Conservation (phyloP, 2,888 invertebrate genomes). For the Epinotia brunnichana region DNA sequence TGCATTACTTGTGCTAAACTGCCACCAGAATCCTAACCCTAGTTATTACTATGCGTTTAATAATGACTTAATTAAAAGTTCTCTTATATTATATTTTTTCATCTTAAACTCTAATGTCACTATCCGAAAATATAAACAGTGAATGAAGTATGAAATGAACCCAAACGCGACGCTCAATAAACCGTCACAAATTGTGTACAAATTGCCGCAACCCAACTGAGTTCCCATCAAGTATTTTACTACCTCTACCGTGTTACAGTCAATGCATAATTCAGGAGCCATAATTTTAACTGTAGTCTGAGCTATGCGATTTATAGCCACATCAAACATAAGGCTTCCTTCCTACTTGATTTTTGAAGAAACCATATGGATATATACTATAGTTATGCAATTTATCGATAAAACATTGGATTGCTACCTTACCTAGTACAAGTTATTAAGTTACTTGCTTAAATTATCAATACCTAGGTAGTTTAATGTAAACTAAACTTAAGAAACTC, state of each 20-base stretch:
- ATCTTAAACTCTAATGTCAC: neutral
- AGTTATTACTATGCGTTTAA: too few relatives aligned
- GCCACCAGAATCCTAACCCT: too few relatives aligned
- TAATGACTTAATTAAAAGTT: too few relatives aligned
- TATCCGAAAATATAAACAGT: constrained; percentile 57
- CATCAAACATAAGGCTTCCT: constrained; percentile 61
- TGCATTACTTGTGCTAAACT: too few relatives aligned
- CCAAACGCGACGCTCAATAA: constrained; percentile 64
- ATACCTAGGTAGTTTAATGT: too few relatives aligned
- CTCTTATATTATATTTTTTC: too few relatives aligned
- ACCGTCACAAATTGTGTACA: constrained; percentile 54
- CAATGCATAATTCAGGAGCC: constrained; percentile 79
- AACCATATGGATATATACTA: neutral
- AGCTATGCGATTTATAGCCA: constrained; percentile 70
- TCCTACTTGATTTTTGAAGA: constrained; percentile 2
- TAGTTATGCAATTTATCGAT: too few relatives aligned
- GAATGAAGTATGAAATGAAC: too few relatives aligned
- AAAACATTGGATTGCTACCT: too few relatives aligned
- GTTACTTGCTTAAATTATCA: too few relatives aligned
- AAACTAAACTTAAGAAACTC: too few relatives aligned
- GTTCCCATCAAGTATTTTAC: constrained; percentile 59
- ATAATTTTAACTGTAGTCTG: constrained; percentile 75
- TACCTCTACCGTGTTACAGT: constrained; percentile 64
- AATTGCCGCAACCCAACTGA: constrained; percentile 49
- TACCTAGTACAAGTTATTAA: too few relatives aligned